These are phyloP conservation scores for Eilema griseolum DNA, from an alignment of 2,888 invertebrate genomes.

Conservation along the genomic window DNA sequence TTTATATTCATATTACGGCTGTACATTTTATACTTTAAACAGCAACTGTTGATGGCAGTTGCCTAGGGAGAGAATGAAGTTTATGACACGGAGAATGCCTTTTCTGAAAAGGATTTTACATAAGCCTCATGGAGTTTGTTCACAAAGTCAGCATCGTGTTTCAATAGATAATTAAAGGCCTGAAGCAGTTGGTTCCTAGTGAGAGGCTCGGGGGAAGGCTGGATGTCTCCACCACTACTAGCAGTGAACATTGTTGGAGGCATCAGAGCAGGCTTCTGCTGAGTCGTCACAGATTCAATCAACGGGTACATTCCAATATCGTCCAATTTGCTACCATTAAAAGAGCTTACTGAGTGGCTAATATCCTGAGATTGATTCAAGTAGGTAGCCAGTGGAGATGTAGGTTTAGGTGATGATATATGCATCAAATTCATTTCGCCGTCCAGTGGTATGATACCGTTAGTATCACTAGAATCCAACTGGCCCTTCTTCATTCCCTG, in stretches of 20 bases:
- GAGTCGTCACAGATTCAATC: conserved; percentile 74
- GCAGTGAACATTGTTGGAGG: conserved; percentile 95
- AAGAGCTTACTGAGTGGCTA: conserved; percentile 69
- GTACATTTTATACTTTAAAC: conserved; percentile 71
- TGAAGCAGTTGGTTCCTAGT: conserved; percentile 96
- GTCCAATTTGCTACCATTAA: conserved; percentile 72
- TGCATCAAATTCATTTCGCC: conserved; percentile 85
- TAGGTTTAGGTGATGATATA: conserved; percentile 84
- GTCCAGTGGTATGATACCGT: conserved; percentile 80
- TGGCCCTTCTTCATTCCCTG: conserved; percentile 68
- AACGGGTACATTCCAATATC: conserved; percentile 70
- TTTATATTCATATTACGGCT: conserved; percentile 80
- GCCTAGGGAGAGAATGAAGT: conserved; percentile 64
- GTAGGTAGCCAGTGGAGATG: conserved; percentile 87
- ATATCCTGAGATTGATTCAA: conserved; percentile 83
- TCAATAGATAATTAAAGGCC: conserved; percentile 94
- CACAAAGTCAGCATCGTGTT: conserved; percentile 95
- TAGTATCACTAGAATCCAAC: conserved; percentile 69
- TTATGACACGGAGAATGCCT: conserved; percentile 84
- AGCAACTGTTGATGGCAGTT: conserved; percentile 64
- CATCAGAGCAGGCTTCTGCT: conserved; percentile 92
- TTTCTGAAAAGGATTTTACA: conserved; percentile 93
- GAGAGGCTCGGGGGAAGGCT: conserved; percentile 89
- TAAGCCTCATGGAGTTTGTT: conserved; percentile 97
- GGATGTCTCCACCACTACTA: conserved; percentile 81